These are phyloP conservation scores for Zootermopsis nevadensis DNA, from an alignment of 2,888 invertebrate genomes.

Conservation along the genomic window DNA sequence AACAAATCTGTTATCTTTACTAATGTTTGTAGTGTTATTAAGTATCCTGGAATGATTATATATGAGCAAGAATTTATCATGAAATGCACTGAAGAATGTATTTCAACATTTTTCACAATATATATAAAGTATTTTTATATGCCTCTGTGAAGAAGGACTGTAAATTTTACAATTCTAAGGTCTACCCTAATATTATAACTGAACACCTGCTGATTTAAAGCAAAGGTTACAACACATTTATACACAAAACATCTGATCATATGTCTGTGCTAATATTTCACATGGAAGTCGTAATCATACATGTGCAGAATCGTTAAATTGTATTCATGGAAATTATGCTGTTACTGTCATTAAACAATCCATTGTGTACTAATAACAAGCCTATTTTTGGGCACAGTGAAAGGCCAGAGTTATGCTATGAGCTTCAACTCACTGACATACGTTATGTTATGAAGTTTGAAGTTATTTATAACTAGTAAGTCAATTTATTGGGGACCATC, in stretches of 20 bases:
- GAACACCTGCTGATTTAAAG: neutral
- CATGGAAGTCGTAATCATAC: neutral
- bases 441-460: too few relatives aligned
- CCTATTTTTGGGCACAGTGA: too few relatives aligned
- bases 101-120: neutral
- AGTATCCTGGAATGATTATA: neutral
- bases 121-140: neutral
- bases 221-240: neutral
- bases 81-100: neutral
- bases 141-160: neutral
- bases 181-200: neutral
- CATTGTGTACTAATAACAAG: too few relatives aligned
- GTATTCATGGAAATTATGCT: neutral
- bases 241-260: neutral
- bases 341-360: neutral
- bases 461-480: neutral
- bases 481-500: neutral
- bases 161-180: neutral
- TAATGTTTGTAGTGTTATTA: neutral
- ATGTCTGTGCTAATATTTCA: neutral
- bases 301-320: neutral
- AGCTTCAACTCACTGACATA: too few relatives aligned
- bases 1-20: neutral
- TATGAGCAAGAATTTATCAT: neutral
- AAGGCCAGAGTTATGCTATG: too few relatives aligned